Evolutionary conservation across 2,113 vertebrate species (phyloP).

Genomic region (Nesogale talazaci): DNA sequence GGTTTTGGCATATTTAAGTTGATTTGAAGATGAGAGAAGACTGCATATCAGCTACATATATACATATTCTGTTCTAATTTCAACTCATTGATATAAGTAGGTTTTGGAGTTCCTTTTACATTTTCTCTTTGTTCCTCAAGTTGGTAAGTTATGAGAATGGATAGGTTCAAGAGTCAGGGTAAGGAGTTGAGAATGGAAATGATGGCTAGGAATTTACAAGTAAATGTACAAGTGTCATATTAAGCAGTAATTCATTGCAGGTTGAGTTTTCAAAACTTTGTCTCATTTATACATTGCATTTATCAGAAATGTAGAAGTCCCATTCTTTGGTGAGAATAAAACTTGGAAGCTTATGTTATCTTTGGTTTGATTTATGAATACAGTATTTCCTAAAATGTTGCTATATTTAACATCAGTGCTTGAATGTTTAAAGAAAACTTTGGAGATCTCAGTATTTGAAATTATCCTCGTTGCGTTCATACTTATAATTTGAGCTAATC

Average conservation of each 20-base stretch:
- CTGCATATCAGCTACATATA: fast-evolving
- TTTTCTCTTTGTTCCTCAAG: not conserved
- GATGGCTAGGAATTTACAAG: not conserved
- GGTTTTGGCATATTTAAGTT: not conserved
- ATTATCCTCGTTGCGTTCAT: not conserved
- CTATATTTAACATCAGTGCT: not conserved
- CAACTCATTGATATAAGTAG: not conserved
- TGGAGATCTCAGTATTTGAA: not conserved
- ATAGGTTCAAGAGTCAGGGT: not conserved
- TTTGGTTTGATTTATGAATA: constrained; percentile 2
- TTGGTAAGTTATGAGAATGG: not conserved
- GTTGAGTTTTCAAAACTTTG: not conserved
- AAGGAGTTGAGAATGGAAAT: not conserved
- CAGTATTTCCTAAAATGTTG: not conserved
- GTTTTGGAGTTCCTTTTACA: not conserved
- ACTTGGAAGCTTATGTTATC: not conserved
- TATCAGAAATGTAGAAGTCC: not conserved
- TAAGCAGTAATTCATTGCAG: too few species aligned
- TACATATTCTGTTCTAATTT: not conserved
- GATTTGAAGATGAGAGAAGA: not conserved
- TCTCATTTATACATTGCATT: not conserved
- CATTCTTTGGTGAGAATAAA: not conserved
- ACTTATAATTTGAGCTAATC: not conserved
- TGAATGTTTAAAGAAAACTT: constrained; percentile 3
- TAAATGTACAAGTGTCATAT: not conserved